Conservation (phyloP, 2,113 vertebrate species). For the Deroptyus accipitrinus region DNA sequence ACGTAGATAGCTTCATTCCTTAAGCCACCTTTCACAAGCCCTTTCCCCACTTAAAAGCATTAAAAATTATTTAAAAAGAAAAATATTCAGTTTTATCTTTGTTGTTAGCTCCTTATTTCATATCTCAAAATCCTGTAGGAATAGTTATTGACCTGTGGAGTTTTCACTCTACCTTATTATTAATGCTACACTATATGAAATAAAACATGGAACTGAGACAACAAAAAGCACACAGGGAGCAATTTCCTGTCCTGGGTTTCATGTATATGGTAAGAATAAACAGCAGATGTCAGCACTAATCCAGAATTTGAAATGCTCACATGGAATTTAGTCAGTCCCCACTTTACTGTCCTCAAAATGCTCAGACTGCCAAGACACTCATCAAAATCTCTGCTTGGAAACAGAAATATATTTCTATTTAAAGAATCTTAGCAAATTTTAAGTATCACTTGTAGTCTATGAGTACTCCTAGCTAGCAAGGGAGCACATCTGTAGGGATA, state of each 20-base stretch:
- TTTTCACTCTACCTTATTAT: background rate
- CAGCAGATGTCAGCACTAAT: conserved; percentile 65
- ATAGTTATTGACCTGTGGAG: background rate
- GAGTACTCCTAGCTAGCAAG: background rate
- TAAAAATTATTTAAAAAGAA: background rate
- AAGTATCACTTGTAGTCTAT: background rate
- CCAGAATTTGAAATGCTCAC: conserved; percentile 8
- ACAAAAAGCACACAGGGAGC: background rate
- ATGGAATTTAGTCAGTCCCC: background rate
- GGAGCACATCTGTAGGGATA: background rate
- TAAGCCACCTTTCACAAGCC: background rate
- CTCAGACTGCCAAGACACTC: background rate
- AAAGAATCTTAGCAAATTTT: background rate
- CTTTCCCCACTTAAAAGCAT: background rate
- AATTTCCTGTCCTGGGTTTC: background rate
- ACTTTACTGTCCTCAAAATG: background rate
- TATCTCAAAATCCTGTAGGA: background rate
- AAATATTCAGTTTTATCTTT: background rate
- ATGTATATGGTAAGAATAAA: background rate
- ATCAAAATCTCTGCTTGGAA: background rate
- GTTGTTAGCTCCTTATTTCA: background rate
- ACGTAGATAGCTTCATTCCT: background rate
- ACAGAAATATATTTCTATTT: background rate
- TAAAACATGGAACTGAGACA: background rate
- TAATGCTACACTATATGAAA: background rate